Conservation (phyloP, 2,888 invertebrate genomes). For the Plebejus argus region DNA sequence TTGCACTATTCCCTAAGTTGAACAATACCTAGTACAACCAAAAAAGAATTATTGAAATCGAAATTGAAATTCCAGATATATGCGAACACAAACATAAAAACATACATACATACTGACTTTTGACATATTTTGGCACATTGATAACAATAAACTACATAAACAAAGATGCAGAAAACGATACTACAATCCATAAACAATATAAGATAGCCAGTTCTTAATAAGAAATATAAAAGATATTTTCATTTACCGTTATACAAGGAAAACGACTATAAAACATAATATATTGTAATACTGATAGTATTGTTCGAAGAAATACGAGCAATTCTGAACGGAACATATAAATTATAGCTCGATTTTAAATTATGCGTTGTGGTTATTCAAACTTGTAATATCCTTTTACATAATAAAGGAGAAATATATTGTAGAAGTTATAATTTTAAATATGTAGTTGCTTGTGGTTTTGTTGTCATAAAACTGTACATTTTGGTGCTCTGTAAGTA, state of each 20-base stretch:
- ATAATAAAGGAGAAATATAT: background rate
- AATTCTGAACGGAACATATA: conserved; percentile 16
- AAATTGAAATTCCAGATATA: too few species aligned
- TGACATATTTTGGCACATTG: too few species aligned
- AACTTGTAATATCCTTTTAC: background rate
- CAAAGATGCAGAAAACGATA: too few species aligned
- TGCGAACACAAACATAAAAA: too few species aligned
- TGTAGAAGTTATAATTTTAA: background rate
- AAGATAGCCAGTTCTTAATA: background rate
- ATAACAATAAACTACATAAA: too few species aligned
- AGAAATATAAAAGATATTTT: conserved; percentile 8
- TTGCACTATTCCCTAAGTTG: too few species aligned
- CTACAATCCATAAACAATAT: background rate
- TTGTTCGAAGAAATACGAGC: conserved; percentile 13
- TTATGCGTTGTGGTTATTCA: conserved; percentile 1
- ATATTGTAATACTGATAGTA: conserved; percentile 14
- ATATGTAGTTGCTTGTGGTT: background rate
- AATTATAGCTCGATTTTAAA: conserved; percentile 16
- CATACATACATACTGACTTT: too few species aligned
- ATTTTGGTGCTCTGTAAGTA: too few species aligned
- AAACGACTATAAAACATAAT: conserved; percentile 13
- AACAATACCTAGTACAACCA: too few species aligned
- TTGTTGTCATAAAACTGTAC: too few species aligned
- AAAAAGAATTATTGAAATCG: too few species aligned
- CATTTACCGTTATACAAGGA: conserved; percentile 10